phyloP scores from a whole-genome alignment of 1,140 invertebrate genomes.

The Cydia strobilella region DNA sequence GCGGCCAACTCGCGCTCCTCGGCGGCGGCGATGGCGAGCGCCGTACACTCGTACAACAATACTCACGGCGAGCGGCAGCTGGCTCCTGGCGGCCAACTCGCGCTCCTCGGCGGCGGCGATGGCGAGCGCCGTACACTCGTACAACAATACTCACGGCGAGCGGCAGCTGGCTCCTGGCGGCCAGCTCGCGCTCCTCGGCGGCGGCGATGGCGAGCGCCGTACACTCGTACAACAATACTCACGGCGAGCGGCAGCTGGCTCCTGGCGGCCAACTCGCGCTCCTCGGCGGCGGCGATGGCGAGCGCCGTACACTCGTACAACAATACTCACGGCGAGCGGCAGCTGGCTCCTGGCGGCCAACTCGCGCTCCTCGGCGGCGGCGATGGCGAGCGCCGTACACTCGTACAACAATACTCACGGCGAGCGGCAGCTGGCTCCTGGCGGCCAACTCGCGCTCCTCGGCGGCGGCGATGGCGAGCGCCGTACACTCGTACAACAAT shows the following conservation, averaged over 20 bases:
- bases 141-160: too few relatives aligned
- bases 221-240: too few relatives aligned
- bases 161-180: conserved; percentile 63
- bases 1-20: conserved; percentile 67
- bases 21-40: conserved; percentile 67
- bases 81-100: conserved; percentile 60
- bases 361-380: conserved; percentile 70
- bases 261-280: conserved; percentile 62
- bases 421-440: conserved; percentile 64
- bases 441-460: conserved; percentile 67
- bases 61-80: conserved; percentile 67
- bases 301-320: conserved; percentile 71
- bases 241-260: conserved; percentile 66
- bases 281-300: conserved; percentile 68
- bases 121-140: conserved; percentile 69
- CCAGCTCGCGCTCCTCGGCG: conserved; percentile 67
- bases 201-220: conserved; percentile 69
- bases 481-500: too few relatives aligned
- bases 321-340: too few relatives aligned
- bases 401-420: too few relatives aligned
- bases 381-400: conserved; percentile 69
- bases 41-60: too few relatives aligned
- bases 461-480: conserved; percentile 67
- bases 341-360: conserved; percentile 60
- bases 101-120: conserved; percentile 70